These are phyloP conservation scores for Rhinoderma darwinii DNA, from an alignment of 2,113 vertebrate species.

Conservation along the genomic window DNA sequence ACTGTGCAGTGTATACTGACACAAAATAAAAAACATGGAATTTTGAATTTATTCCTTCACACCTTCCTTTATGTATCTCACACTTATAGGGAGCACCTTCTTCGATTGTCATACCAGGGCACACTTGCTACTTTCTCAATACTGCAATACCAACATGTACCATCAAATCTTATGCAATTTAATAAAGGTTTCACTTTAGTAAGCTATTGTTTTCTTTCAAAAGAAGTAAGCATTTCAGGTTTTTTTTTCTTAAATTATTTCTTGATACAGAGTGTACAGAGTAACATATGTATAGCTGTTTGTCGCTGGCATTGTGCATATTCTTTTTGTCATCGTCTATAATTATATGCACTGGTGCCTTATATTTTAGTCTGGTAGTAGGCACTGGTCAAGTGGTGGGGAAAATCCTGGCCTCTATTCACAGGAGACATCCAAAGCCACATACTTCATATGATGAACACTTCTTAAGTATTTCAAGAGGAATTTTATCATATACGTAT, in stretches of 20 bases:
- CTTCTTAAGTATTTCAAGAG: background rate
- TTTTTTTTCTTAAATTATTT: background rate
- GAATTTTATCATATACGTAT: background rate
- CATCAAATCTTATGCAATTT: background rate
- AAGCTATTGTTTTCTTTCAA: background rate
- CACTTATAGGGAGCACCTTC: too few relatives aligned
- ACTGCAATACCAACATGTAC: too few relatives aligned
- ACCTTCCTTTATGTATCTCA: too few relatives aligned
- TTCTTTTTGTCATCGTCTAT: slow-evolving; percentile 12
- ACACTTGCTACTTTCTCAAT: too few relatives aligned
- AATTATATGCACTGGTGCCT: background rate
- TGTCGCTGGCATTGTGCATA: background rate
- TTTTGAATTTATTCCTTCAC: too few relatives aligned
- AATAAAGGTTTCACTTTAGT: background rate
- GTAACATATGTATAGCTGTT: background rate
- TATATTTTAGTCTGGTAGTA: slow-evolving; percentile 17
- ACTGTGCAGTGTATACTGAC: too few relatives aligned
- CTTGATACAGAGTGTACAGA: background rate
- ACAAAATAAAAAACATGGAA: too few relatives aligned
- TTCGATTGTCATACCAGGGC: too few relatives aligned
- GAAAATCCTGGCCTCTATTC: background rate
- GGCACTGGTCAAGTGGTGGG: background rate
- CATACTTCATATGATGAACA: background rate
- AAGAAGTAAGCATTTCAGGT: background rate
- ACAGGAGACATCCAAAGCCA: slow-evolving; percentile 4